A percentile compares a stretch with the other conserved stretches of the same genome.
These are phyloP conservation scores for Scrobipalpa costella DNA, from an alignment of 2,888 invertebrate genomes.

Conservation along the genomic window DNA sequence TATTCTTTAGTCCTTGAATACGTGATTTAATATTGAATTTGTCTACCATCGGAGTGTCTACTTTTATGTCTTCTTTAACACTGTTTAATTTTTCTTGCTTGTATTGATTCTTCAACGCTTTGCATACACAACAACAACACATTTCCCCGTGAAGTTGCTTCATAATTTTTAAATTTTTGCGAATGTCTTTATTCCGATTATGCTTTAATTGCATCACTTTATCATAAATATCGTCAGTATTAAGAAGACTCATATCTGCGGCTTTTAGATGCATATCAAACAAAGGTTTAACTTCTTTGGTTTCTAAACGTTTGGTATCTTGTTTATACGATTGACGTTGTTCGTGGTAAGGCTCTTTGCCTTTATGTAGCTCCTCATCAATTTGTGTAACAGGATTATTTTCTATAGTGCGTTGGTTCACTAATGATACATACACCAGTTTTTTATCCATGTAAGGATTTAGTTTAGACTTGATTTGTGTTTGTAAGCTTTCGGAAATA, in stretches of 20 bases:
- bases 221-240: not conserved
- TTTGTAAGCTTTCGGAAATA: not conserved
- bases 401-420: not conserved
- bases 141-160: not conserved
- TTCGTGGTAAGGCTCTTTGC: not conserved
- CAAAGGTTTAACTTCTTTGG: not conserved
- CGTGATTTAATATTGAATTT: not conserved
- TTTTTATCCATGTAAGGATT: not conserved
- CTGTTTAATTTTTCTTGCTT: not conserved
- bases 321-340: not conserved
- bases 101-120: not conserved
- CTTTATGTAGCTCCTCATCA: not conserved
- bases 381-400: not conserved
- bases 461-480: not conserved
- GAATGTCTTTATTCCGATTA: not conserved
- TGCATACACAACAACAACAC: slow-evolving; percentile 13
- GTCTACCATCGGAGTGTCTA: not conserved
- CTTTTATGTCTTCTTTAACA: not conserved
- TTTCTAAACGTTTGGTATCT: not conserved
- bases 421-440: not conserved
- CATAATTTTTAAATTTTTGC: not conserved
- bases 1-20: not conserved
- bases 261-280: not conserved
- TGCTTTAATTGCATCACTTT: slow-evolving; percentile 5
- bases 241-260: slow-evolving; percentile 3